Evolutionary conservation across 64 coral and sea anemone species (phyloP).

Genomic region (Montipora sp.): DNA sequence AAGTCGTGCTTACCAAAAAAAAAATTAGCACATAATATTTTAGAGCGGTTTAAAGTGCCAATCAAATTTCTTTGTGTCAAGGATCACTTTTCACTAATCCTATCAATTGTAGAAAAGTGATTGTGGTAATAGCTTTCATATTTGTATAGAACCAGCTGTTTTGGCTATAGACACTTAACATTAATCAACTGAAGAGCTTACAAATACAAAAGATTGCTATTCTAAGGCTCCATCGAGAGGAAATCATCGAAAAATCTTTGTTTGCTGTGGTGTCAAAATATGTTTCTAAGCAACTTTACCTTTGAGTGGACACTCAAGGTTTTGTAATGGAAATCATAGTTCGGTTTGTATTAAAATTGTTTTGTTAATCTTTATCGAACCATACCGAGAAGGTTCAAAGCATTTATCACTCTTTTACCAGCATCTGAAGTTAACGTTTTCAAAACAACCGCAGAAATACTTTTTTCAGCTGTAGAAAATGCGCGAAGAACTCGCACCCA

Average conservation of each 20-base stretch:
- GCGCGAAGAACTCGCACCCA: slow-evolving; percentile 65
- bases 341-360: not conserved
- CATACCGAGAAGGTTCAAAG: not conserved
- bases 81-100: not conserved
- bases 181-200: not conserved
- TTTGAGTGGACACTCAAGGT: not conserved
- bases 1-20: no score
- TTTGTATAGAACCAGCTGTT: not conserved
- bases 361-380: not conserved
- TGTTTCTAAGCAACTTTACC: not conserved
- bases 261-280: slow-evolving; percentile 10
- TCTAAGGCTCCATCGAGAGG: not conserved
- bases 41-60: not conserved
- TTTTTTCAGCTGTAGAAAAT: slow-evolving; percentile 20
- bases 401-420: not conserved
- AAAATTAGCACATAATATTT: not conserved
- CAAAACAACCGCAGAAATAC: not conserved
- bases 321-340: slow-evolving; percentile 43
- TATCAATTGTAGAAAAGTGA: not conserved
- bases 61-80: not conserved
- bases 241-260: not conserved
- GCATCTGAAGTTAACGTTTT: not conserved
- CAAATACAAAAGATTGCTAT: not conserved
- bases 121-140: no score
- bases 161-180: not conserved